Conservation (phyloP, 2,797 vertebrate species). For the Mormyrops boulengeri region DNA sequence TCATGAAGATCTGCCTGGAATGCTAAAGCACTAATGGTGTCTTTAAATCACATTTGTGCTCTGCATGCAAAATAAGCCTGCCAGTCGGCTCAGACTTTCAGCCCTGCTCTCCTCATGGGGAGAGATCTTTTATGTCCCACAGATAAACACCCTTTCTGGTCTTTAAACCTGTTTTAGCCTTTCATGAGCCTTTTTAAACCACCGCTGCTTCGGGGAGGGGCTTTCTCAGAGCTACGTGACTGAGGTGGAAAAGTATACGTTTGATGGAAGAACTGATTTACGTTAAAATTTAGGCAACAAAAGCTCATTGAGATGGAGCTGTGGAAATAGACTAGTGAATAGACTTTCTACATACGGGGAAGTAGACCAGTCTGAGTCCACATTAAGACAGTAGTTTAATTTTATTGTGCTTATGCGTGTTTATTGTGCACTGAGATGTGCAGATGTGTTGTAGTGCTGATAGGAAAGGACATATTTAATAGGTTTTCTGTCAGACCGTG, state of each 20-base stretch:
- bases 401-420: neutral
- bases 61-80: conserved; percentile 57
- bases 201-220: conserved; percentile 26
- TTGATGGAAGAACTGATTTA: conserved; percentile 24
- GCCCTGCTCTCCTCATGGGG: conserved; percentile 13
- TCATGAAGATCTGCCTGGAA: conserved; percentile 36
- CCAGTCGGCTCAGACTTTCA: conserved; percentile 29
- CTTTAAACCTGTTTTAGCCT: conserved; percentile 32
- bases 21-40: conserved; percentile 60
- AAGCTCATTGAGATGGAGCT: neutral
- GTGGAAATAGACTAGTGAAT: neutral
- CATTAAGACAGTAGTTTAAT: neutral
- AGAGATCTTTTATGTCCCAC: conserved; percentile 13
- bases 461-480: neutral
- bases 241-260: conserved; percentile 31
- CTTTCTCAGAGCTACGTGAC: conserved; percentile 26
- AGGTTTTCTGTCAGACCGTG: neutral
- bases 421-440: neutral
- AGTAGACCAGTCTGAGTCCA: neutral
- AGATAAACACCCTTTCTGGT: conserved; percentile 31
- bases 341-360: neutral
- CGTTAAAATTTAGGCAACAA: neutral
- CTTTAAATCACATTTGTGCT: conserved; percentile 44
- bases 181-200: conserved; percentile 19
- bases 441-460: neutral